Evolutionary conservation across 2,888 invertebrate species (phyloP), one percentile per base, ranked within the genome.

Genomic region (Ecliptopera silaceata): DNA sequence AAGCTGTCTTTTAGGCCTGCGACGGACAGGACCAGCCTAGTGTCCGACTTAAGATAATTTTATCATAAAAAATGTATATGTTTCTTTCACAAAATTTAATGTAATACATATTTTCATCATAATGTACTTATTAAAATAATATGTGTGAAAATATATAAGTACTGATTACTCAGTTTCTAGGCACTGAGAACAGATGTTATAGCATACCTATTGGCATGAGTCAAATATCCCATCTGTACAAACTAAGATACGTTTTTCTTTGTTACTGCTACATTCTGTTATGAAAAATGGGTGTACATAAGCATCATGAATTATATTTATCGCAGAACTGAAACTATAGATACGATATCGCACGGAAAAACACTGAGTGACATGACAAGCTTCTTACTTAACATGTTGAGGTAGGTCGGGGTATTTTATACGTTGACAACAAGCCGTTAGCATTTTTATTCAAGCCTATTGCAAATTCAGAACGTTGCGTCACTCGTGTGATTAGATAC

Each of bases 311-410:
- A 34, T 32, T 15, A 18, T 60, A 62, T 59, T 64, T 64, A 61
- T 62, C 58, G 20, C 42, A 32, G 57, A 53, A 59, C 49, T 39
- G 63, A 61, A 47, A 48, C 31, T 61, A 49, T 50, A 52, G 62
- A 73, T 69, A 69, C 59, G 80, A 81, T 82, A 81, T 75, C 65
- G 73, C 68, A 71, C 71, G 84, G 83, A 84, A 84, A 82, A 79
- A 65, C 75, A 79, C 80, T 49, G 66, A 65, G 62, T 64, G 55
- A 58, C 51, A 61, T 64, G 56, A 58, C 54, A 62, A 59, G 61
- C 49, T 57, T 59, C 56, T 66, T 70, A 64, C 61, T 64, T 62
- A 62, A 38, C 68, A 55, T 69, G 77, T 88, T 87, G 84, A 71
- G 84, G 82, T 74, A 85, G 87, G 85, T 86, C 80, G 68, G 65